Conservation (phyloP, 2,888 invertebrate genomes). For the Anthoptus insignis region DNA sequence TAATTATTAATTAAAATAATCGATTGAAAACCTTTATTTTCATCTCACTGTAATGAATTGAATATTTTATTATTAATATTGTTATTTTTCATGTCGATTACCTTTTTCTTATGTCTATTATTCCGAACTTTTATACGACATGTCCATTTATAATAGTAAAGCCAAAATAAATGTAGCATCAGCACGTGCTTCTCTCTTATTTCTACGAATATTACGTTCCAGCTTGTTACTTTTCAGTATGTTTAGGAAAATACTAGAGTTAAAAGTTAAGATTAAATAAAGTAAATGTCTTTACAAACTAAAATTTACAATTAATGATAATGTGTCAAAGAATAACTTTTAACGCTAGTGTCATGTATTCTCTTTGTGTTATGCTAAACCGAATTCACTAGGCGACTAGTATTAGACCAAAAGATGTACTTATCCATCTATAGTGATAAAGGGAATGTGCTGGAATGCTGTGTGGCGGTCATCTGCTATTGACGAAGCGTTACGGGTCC, state of each 20-base stretch:
- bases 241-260: constrained; percentile 8
- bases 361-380: constrained; percentile 56
- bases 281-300: neutral
- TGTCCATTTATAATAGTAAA: neutral
- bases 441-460: constrained; percentile 73
- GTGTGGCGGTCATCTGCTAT: constrained; percentile 61
- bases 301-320: neutral
- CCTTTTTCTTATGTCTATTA: neutral
- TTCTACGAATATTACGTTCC: too few species aligned
- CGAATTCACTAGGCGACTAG: constrained; percentile 74
- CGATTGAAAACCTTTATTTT: too few species aligned
- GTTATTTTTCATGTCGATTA: neutral
- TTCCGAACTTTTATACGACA: too few species aligned
- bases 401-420: constrained; percentile 79
- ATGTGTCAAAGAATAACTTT: neutral
- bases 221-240: constrained; percentile 14
- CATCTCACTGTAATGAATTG: neutral
- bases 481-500: constrained; percentile 58
- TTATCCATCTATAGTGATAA: constrained; percentile 79
- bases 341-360: constrained; percentile 7
- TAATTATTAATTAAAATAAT: neutral
- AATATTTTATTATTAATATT: neutral
- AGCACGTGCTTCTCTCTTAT: too few species aligned
- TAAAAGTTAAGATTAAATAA: constrained; percentile 2
- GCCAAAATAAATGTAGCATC: too few species aligned